Evolutionary conservation across 2,888 invertebrate genomes (phyloP), one percentile per base, ranked within the genome.

Genomic region (Ochropleura leucogaster): DNA sequence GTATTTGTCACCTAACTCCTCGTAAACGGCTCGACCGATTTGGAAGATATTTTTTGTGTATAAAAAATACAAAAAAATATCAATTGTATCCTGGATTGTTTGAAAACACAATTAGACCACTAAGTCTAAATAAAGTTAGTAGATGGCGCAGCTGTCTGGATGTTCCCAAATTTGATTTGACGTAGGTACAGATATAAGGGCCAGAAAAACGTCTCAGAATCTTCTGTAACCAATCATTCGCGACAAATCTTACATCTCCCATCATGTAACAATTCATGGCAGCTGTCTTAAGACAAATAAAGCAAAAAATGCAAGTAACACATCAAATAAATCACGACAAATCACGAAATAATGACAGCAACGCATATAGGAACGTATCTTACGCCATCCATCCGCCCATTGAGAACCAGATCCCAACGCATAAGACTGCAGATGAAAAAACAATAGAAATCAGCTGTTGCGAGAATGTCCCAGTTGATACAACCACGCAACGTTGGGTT

Each of bases 371-470:
- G 12, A 66, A 68, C 8, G 51, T 46, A 40, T 59, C 44, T 85
- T 82, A 71, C 82, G 81, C 55, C 81, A 85, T 60, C 16, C 74
- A 76, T 77, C 72, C 75, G 73, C 73, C 77, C 72, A 69, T 83
- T 83, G 76, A 78, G 71, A 85, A 79, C 71, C 69, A 73, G 77
- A 76, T 85, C 72, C 49, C 76, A 83, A 82, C 74, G 63, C 62
- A 40, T 60, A 42, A 53, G 63, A 18, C 53, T 59, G 44, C 66
- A 79, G 73, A 82, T 84, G 77, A 73, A 84, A 85, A 85, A 82
- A 85, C 85, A 85, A 85, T 85, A 72, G 82, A 82, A 77, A 77
- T 84, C 80, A 72, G 72, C 53, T 72, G 64, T 85, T 85, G 75
- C 85, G 62, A 66, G 69, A 84, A 18, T 68, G 73, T 72, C 66